A percentile compares a stretch with the other conserved stretches of the same genome.
These are phyloP conservation scores for Leptinotarsa peninsularis DNA, from an alignment of 2,888 invertebrate genomes.

Conservation along the genomic window DNA sequence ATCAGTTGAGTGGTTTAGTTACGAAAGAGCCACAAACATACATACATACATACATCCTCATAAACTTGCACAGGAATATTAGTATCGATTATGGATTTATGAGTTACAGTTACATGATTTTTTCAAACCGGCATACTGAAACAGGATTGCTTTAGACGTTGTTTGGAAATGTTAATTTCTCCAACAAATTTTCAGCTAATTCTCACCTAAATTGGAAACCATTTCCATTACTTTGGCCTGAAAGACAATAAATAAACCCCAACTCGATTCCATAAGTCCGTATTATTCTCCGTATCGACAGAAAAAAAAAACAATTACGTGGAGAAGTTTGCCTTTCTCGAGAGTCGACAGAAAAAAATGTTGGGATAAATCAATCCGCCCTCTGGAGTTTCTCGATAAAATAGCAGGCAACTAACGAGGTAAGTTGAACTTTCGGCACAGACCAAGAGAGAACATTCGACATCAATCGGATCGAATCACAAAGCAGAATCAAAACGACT, in stretches of 20 bases:
- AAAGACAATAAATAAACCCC: conserved; percentile 9
- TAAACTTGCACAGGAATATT: no score
- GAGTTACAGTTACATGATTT: no score
- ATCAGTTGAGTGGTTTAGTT: no score
- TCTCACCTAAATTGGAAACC: neutral
- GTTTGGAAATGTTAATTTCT: neutral
- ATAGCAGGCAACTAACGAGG: conserved; percentile 43
- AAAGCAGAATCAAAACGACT: conserved; percentile 37
- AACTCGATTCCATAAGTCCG: conserved; percentile 2
- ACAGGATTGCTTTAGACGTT: no score
- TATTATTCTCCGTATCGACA: conserved; percentile 12
- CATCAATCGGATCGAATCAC: conserved; percentile 44
- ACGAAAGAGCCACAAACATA: no score
- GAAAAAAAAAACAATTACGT: conserved; percentile 20
- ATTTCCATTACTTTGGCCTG: neutral
- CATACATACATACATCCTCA: no score
- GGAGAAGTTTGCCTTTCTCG: conserved; percentile 10
- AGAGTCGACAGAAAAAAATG: conserved; percentile 27
- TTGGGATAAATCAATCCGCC: conserved; percentile 39
- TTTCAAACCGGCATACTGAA: no score
- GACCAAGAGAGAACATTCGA: conserved; percentile 31
- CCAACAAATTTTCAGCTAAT: neutral
- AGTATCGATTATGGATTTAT: no score
- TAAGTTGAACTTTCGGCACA: conserved; percentile 37
- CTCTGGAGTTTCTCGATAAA: conserved; percentile 33